phyloP scores from a whole-genome alignment of 2,797 vertebrate genomes.

The Perodicticus potto region DNA sequence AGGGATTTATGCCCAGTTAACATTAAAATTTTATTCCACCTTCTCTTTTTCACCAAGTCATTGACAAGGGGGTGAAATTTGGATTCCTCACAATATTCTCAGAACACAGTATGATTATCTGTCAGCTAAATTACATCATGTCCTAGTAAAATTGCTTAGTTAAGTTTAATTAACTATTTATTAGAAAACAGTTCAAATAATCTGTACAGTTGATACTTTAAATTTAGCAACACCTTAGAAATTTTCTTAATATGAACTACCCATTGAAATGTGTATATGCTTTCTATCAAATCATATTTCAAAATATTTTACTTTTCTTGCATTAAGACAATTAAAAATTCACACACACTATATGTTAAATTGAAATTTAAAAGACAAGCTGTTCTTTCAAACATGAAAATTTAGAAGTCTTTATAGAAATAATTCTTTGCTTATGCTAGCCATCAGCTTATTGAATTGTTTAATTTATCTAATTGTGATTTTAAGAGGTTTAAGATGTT shows the following conservation, averaged over 20 bases:
- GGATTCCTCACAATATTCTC: slow-evolving; percentile 19
- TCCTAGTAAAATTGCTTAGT: slow-evolving; percentile 26
- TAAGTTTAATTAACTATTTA: slow-evolving; percentile 47
- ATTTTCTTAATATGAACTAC: slow-evolving; percentile 45
- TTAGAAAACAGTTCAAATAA: slow-evolving; percentile 59
- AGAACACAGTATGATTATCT: not conserved
- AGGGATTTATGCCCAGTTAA: slow-evolving; percentile 18
- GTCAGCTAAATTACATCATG: not conserved
- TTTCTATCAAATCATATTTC: slow-evolving; percentile 61
- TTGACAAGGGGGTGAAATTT: slow-evolving; percentile 30
- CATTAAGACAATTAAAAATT: slow-evolving; percentile 62
- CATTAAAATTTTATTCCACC: slow-evolving; percentile 5
- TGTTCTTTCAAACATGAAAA: slow-evolving; percentile 61
- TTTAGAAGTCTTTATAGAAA: slow-evolving; percentile 56
- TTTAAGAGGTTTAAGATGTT: slow-evolving; percentile 70
- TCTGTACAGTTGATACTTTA: slow-evolving; percentile 52
- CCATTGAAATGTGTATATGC: slow-evolving; percentile 48
- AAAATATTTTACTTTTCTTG: slow-evolving; percentile 60
- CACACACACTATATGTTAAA: slow-evolving; percentile 31
- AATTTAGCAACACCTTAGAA: slow-evolving; percentile 43
- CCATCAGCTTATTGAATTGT: slow-evolving; percentile 63
- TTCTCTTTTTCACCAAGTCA: slow-evolving; percentile 13
- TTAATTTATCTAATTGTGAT: slow-evolving; percentile 74
- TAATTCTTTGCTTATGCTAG: slow-evolving; percentile 62
- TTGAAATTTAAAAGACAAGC: slow-evolving; percentile 64